Base-by-base conservation (phyloP, 1,140 invertebrate genomes). In the Trialeurodes vaporariorum region DNA sequence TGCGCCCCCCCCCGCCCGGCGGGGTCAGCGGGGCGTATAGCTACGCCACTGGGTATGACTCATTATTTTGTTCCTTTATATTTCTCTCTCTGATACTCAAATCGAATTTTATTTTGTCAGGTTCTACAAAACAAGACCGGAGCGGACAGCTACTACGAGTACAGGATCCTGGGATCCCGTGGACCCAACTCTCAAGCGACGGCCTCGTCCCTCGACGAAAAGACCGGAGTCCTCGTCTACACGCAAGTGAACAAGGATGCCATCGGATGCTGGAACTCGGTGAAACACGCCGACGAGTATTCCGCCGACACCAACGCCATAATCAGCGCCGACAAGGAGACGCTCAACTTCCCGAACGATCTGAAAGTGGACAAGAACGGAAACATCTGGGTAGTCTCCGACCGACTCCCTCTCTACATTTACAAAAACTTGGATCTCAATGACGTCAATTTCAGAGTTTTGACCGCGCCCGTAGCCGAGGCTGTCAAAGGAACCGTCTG, bases 391-490 rank as follows among this genome's bases (percentile, higher is more conserved):
- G 85, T 91, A 0, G 85, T 92, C 1, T 90, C 89, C 0, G 89
- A 92, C 74, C 79, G 85, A 27, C 91, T 92, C 89, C 87, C 89
- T 0, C 83, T 86, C 34, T 91, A 91, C 70, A 75, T 91, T 22
- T 78, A 88, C 66, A 81, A 86, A 1, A 83, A 84, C 59, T 75
- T 92, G 12, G 85, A 92, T 73, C 90, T 86, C 70, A 85, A 82
- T 26, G 89, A 91, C 70, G 80, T 88, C 1, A 92, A 92, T 73
- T 91, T 91, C 80, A 83, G 89, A 73, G 85, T 92, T 70, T 86
- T 85, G 72, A 84, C 84, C 1, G 85, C 86, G 0, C 82, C 87
- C 0, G 75, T 89, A 1, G 80, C 83, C 26, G 77, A 81, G 0
- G 79, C 89, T 0, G 79, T 90, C 2, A 78, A 83, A 60, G 86